These are phyloP conservation scores for Aleiodes sp. DNA, from an alignment of 1,140 invertebrate genomes.

Conservation along the genomic window DNA sequence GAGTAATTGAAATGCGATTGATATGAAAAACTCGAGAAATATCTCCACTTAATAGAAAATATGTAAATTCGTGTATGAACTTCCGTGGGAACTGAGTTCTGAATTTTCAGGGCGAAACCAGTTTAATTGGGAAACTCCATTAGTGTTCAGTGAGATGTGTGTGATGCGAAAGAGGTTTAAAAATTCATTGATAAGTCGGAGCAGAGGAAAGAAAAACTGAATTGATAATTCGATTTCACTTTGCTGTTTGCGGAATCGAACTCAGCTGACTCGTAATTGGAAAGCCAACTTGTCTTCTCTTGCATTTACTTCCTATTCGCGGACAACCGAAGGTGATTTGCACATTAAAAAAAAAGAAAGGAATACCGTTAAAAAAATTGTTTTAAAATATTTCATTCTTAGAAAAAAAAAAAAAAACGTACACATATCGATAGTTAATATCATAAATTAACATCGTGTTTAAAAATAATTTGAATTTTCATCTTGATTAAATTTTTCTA, in stretches of 20 bases:
- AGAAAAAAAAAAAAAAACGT: no score
- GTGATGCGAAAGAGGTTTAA: no score
- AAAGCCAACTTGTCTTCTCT: slow-evolving; percentile 15
- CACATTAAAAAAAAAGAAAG: no score
- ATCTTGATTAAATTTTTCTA: no score
- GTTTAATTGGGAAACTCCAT: neutral
- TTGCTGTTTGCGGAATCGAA: neutral
- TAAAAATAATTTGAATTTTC: neutral
- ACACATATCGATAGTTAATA: no score
- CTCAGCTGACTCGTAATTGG: slow-evolving; percentile 8
- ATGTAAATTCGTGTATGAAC: neutral
- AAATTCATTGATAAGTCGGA: neutral
- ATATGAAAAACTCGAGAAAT: neutral
- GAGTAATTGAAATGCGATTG: no score
- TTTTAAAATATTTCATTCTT: no score
- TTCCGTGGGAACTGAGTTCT: neutral
- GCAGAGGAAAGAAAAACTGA: neutral
- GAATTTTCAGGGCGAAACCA: no score
- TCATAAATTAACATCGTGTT: slow-evolving; percentile 28
- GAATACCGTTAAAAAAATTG: no score
- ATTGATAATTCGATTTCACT: slow-evolving; percentile 21
- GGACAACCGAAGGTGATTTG: no score
- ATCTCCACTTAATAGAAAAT: neutral
- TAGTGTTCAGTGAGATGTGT: neutral
- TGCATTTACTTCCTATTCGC: slow-evolving; percentile 1